A percentile compares a stretch with the other conserved stretches of the same genome.
Evolutionary conservation across 1,140 invertebrate genomes (phyloP).

Genomic region (Radopholus similis): DNA sequence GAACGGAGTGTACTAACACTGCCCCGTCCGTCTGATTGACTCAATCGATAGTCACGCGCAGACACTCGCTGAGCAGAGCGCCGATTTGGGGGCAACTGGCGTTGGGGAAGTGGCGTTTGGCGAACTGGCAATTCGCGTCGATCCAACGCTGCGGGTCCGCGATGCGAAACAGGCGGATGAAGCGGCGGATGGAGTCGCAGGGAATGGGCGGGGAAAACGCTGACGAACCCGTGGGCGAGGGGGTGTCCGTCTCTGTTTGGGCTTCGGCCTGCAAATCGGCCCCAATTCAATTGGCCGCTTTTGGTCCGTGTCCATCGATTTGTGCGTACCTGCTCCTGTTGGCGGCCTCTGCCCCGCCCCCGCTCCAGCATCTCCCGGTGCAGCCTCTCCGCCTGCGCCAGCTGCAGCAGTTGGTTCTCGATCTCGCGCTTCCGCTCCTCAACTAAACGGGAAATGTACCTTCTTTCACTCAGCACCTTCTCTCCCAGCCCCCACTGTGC

Average conservation of each 20-base stretch:
- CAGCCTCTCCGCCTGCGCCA: constrained; percentile 7
- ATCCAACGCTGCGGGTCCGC: constrained; percentile 4
- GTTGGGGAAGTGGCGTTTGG: constrained; percentile 14
- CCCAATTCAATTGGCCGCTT: background rate
- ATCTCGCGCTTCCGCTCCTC: constrained; percentile 2
- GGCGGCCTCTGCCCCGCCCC: background rate
- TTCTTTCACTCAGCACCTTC: background rate
- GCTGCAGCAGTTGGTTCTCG: background rate
- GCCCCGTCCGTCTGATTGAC: too few species aligned
- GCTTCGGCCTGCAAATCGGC: background rate
- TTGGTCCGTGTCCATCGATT: background rate
- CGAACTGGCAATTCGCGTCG: constrained; percentile 8
- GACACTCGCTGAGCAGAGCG: constrained; percentile 1
- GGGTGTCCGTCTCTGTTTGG: background rate
- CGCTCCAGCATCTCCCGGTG: constrained; percentile 12
- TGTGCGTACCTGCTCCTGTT: background rate
- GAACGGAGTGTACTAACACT: too few species aligned
- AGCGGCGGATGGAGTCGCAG: background rate
- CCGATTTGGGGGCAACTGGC: constrained; percentile 9
- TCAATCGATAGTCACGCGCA: too few species aligned
- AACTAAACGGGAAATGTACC: background rate
- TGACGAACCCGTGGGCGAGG: background rate
- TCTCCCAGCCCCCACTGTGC: too few species aligned
- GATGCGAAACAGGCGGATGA: constrained; percentile 7
- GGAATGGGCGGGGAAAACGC: background rate